phyloP scores from a whole-genome alignment of 2,797 vertebrate species.

The Typhlichthys eigenmanni region DNA sequence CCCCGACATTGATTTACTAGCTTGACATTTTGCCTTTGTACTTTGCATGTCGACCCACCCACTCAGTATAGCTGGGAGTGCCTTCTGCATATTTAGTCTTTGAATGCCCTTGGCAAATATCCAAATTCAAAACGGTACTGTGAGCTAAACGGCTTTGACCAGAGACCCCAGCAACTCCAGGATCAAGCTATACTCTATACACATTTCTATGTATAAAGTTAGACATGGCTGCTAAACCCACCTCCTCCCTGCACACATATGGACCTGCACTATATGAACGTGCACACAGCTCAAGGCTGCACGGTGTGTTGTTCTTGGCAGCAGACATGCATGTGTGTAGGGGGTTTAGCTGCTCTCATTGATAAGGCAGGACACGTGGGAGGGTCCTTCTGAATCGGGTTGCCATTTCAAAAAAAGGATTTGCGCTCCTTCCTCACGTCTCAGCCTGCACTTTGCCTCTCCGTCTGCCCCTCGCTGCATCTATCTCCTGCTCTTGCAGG shows the following conservation, averaged over 20 bases:
- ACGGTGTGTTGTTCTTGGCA: conserved; percentile 17
- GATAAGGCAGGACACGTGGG: background rate
- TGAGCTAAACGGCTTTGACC: background rate
- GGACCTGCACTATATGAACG: background rate
- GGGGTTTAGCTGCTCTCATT: background rate
- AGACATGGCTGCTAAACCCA: background rate
- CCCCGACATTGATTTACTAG: background rate
- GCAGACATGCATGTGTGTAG: conserved; percentile 1
- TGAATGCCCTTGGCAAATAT: background rate
- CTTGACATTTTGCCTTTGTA: background rate
- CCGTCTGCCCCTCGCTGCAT: background rate
- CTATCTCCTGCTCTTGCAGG: background rate
- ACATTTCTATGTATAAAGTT: background rate
- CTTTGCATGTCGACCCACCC: background rate
- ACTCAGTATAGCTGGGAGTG: background rate
- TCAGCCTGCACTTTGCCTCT: background rate
- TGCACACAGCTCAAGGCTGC: background rate
- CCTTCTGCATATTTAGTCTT: background rate
- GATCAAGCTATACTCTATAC: conserved; percentile 30
- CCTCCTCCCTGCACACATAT: too few species aligned
- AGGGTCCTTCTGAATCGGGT: background rate
- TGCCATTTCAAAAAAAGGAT: too few species aligned
- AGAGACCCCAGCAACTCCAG: background rate
- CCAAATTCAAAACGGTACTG: background rate
- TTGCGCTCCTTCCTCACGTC: background rate